Evolutionary conservation across 2,797 vertebrate genomes (phyloP).

Genomic region (Lindbergichthys nudifrons): DNA sequence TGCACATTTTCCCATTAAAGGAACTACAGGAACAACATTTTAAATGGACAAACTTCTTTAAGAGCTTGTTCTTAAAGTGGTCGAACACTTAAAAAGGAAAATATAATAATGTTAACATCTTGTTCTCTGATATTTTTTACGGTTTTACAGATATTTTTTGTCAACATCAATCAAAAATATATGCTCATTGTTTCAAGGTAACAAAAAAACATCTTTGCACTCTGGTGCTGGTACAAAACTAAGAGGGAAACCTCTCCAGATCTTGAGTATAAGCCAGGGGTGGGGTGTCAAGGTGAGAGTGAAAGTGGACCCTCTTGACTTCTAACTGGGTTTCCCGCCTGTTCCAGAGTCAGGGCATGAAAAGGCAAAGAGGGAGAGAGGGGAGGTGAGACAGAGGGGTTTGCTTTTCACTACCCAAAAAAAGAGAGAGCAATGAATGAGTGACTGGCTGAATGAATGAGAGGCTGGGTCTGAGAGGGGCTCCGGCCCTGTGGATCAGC

Average conservation of each 20-base stretch:
- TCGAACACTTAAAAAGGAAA: not conserved
- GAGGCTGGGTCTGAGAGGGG: constrained; percentile 74
- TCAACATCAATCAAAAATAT: not conserved
- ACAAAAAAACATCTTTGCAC: not conserved
- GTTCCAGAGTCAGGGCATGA: constrained; percentile 63
- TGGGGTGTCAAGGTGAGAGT: constrained; percentile 62
- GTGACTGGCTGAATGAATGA: constrained; percentile 78
- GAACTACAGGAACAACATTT: not conserved
- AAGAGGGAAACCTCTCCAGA: not conserved
- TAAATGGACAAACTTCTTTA: not conserved
- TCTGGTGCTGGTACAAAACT: not conserved
- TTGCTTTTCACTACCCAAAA: constrained; percentile 70
- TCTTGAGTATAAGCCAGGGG: constrained; percentile 15
- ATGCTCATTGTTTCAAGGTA: not conserved
- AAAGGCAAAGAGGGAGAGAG: constrained; percentile 63
- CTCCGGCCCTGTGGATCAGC: constrained; percentile 79
- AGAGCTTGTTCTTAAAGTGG: not conserved
- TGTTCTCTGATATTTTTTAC: not conserved
- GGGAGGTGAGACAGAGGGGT: constrained; percentile 61
- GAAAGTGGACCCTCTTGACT: constrained; percentile 76
- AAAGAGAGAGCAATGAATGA: constrained; percentile 85
- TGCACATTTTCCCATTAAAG: not conserved
- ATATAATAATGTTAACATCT: not conserved
- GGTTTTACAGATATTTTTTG: constrained; percentile 8
- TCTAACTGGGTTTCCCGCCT: constrained; percentile 70